Evolutionary conservation across 2,113 vertebrate genomes (phyloP), one percentile per base, ranked within the genome.

Genomic region (Rafetus swinhoei): DNA sequence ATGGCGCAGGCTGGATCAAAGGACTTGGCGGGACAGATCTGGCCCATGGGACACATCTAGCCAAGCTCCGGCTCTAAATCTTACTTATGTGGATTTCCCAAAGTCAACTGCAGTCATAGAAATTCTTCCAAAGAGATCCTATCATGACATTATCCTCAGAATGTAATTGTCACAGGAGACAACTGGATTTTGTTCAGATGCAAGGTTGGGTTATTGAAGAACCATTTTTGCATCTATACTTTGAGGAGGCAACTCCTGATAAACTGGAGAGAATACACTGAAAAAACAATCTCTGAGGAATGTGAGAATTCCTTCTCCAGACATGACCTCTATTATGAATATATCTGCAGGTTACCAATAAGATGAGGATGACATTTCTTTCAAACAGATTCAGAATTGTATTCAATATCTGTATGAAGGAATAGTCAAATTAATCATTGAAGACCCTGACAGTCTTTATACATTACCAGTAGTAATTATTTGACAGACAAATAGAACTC

Each of bases 401-500:
- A 57, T 90, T 59, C 11, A 81, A 0, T 53, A 3, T 81, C 85
- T 29, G 35, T 29, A 53, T 25, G 29, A 25, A 62, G 4, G 22
- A 94, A n/a, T 21, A 21, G 86, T 7, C 57, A 57, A 92, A 90
- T 2, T 5, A 54, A 11, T 27, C 92, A 81, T 4, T 39, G 19
- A 7, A 82, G 7, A 10, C 25, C 72, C 80, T 87, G 88, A 65
- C 1, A 56, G 29, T 45, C 29, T 79, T 92, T 19, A 65, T n/a
- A 6, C 32, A 85, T 56, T 29, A 90, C 87, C 76, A 65, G 14
- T 50, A 84, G 86, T 50, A 83, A 11, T 15, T 1, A 35, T 54
- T 32, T 65, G 29, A 89, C 90, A 87, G 29, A 95, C 90, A 93
- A 84, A 24, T 52, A n/a, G n/a, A 86, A 12, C 83, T 94, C 90